Evolutionary conservation across 23 tunicate species (phyloP).

Genomic region (Diplosoma virens): DNA sequence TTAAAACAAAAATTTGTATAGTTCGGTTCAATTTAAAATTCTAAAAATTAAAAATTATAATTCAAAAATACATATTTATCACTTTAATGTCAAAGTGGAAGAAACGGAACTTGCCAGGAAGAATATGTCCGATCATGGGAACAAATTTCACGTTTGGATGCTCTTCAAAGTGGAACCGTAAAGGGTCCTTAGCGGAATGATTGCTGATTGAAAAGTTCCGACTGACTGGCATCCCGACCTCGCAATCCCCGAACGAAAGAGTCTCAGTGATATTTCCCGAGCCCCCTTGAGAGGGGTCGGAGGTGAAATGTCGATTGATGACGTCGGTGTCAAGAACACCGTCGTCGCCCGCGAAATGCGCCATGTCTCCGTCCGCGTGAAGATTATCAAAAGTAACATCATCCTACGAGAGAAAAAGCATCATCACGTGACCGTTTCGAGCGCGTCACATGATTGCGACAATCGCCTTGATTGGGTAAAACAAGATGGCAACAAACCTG

Average conservation of each 20-base stretch:
- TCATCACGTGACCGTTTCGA: neutral
- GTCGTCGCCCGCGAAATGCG: slow-evolving; percentile 47
- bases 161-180: slow-evolving; percentile 72
- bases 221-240: slow-evolving; percentile 47
- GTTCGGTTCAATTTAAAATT: neutral
- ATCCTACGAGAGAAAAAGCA: slow-evolving; percentile 43
- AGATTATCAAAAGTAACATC: slow-evolving; percentile 91
- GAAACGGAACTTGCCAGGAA: slow-evolving; percentile 71
- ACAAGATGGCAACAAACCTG: too few relatives aligned
- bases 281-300: slow-evolving; percentile 46
- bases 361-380: slow-evolving; percentile 55
- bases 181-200: slow-evolving; percentile 51
- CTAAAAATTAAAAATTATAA: neutral
- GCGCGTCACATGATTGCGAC: too few relatives aligned
- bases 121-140: slow-evolving; percentile 84
- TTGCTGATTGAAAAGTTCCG: slow-evolving; percentile 66
- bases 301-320: slow-evolving; percentile 29
- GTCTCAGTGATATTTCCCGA: slow-evolving; percentile 53
- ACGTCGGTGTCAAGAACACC: slow-evolving; percentile 64
- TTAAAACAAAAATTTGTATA: neutral
- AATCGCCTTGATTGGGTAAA: too few relatives aligned
- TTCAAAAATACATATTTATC: neutral
- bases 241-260: slow-evolving; percentile 76
- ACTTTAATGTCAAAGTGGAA: too few relatives aligned
- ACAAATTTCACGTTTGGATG: slow-evolving; percentile 54